Evolutionary conservation across 2,113 vertebrate genomes (phyloP).

Genomic region (Osmerus mordax): DNA sequence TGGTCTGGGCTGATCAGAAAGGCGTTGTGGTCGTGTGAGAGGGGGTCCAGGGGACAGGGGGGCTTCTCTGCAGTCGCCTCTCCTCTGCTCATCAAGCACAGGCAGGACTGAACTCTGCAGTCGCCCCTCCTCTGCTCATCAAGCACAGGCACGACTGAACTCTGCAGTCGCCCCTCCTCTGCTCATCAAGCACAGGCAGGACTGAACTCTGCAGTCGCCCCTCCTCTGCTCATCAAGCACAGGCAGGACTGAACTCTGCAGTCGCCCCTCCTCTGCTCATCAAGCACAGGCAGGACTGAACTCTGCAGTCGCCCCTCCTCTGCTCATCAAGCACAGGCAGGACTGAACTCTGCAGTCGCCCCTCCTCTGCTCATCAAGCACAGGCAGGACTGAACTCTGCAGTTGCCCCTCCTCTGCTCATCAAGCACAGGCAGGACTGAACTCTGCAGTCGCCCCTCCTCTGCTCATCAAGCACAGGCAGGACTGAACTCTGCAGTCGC

Average conservation of each 20-base stretch:
- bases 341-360: slow-evolving; percentile 13
- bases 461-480: not conserved
- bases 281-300: slow-evolving; percentile 29
- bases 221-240: slow-evolving; percentile 42
- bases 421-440: slow-evolving; percentile 36
- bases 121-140: slow-evolving; percentile 36
- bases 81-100: slow-evolving; percentile 42
- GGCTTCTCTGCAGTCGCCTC: slow-evolving; percentile 21
- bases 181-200: not conserved
- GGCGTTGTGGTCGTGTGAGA: not conserved
- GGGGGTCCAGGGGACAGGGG: not conserved
- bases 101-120: slow-evolving; percentile 18
- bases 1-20: not conserved
- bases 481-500: slow-evolving; percentile 11
- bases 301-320: slow-evolving; percentile 30
- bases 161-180: slow-evolving; percentile 29
- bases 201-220: slow-evolving; percentile 15
- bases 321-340: not conserved
- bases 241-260: slow-evolving; percentile 16
- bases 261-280: slow-evolving; percentile 33
- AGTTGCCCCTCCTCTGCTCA: slow-evolving; percentile 27
- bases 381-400: slow-evolving; percentile 13
- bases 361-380: slow-evolving; percentile 42
- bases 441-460: slow-evolving; percentile 29
- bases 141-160: slow-evolving; percentile 23